phyloP scores from a whole-genome alignment of 23 tunicate genomes.

The Ascidia mentula region DNA sequence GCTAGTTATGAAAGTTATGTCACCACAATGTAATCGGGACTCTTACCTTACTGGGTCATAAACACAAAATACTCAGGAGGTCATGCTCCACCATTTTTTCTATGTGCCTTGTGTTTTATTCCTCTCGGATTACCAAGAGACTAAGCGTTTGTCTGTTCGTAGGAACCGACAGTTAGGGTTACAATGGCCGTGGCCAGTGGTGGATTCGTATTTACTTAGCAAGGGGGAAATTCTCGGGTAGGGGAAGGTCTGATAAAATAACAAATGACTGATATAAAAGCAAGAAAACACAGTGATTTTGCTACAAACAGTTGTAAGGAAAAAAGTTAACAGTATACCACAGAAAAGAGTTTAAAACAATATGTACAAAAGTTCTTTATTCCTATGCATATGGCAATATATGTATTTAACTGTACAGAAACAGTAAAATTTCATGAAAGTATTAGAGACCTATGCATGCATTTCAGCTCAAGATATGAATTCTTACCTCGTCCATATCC shows the following conservation, averaged over 20 bases:
- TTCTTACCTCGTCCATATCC: too few species aligned
- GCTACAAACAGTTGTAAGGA: too few species aligned
- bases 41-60: not conserved
- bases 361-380: too few species aligned
- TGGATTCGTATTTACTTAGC: not conserved
- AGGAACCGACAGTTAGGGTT: conserved; percentile 6
- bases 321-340: too few species aligned
- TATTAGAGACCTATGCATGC: too few species aligned
- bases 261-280: not conserved
- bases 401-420: too few species aligned
- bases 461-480: too few species aligned
- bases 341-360: too few species aligned
- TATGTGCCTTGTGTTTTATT: conserved; percentile 2
- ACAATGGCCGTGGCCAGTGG: not conserved
- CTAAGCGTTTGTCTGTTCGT: not conserved
- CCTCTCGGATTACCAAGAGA: conserved; percentile 4
- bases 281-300: too few species aligned
- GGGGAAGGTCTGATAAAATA: conserved; percentile 8
- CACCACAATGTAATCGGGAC: conserved; percentile 1
- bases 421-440: too few species aligned
- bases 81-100: not conserved
- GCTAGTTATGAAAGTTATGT: not conserved
- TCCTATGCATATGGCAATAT: too few species aligned
- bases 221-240: not conserved
- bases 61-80: not conserved